Evolutionary conservation across 2,797 vertebrate genomes (phyloP).

Genomic region (Microctenopoma stevenorrisi): DNA sequence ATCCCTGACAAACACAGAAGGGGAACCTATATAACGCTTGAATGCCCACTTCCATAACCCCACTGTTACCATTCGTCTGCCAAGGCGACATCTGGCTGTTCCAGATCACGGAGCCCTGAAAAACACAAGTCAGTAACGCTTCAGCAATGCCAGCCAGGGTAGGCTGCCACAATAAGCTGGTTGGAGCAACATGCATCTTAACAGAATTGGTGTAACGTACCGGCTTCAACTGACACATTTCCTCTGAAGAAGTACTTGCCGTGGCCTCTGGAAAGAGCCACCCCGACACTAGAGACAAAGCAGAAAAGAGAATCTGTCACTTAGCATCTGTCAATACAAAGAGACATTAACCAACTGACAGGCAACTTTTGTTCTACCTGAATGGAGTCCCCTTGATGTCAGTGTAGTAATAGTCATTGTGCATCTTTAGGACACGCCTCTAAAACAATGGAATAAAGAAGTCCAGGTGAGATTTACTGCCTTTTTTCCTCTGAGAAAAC

Average conservation of each 20-base stretch:
- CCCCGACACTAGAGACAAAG: constrained; percentile 88
- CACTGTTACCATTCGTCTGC: constrained; percentile 95
- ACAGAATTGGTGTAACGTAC: constrained; percentile 73
- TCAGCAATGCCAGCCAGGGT: constrained; percentile 59
- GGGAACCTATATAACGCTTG: constrained; percentile 78
- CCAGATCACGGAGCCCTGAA: constrained; percentile 96
- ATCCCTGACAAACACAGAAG: constrained; percentile 52
- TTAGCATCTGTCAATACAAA: constrained; percentile 3
- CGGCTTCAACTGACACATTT: constrained; percentile 94
- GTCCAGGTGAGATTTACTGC: constrained; percentile 21
- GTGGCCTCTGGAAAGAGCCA: constrained; percentile 95
- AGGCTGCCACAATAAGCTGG: constrained; percentile 35
- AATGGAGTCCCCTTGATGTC: constrained; percentile 99
- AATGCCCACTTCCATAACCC: constrained; percentile 68
- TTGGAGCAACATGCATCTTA: constrained; percentile 25
- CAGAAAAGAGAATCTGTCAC: constrained; percentile 24
- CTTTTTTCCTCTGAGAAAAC: constrained; percentile 16
- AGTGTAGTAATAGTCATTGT: constrained; percentile 99
- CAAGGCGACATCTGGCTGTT: constrained; percentile 96
- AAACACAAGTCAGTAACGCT: constrained; percentile 77
- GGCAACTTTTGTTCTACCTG: constrained; percentile 82
- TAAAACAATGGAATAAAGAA: constrained; percentile 70
- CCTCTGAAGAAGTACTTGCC: constrained; percentile 98
- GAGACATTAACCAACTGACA: constrained; percentile 19
- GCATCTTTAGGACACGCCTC: constrained; percentile 97